Base-by-base conservation (phyloP, 2,797 vertebrate genomes). In the Monodelphis domestica region DNA sequence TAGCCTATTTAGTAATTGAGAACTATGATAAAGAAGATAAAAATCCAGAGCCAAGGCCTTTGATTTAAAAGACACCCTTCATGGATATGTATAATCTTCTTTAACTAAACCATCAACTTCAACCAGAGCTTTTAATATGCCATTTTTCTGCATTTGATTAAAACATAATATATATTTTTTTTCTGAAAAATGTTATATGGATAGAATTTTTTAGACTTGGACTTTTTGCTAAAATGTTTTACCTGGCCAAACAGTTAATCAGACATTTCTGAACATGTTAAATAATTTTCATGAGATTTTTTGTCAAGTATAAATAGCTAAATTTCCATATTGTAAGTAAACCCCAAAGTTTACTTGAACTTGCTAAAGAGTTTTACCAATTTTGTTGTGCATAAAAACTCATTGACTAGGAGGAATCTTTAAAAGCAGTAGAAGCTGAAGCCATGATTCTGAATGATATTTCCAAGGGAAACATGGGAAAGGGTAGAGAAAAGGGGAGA, bases 71-170 rank as follows among this genome's bases (percentile, higher is more conserved):
- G 59, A 11, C 57, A 45, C 45, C 91, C 96, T 17, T 7, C 14
- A 33, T 91, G 21, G 92, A 3, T 59, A 88, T 88, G n/a, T 87
- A 0, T 52, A 30, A 88, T 95, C 15, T 70, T 53, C 87, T 92
- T 88, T 45, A 94, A 57, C 63, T 45, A 95, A 5, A 11, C 24
- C 89, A 3, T 78, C 63, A 78, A 45, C 17, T 78, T 45, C 70
- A 78, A 45, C 38, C 45, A 45, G 38, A 78, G 14, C 63, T 45
- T 53, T 95, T 92, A 38, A 56, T 50, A 38, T 54, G 51, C 38
- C 12, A 50, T 33, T 3, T 70, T 93, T 53, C 94, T 92, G 11
- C 17, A 24, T 52, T 94, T 91, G 70, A 38, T 89, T 93, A 54
- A 87, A 78, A 78, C 45, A 2, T 9, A 24, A 78, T 21, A 21